A percentile compares a stretch with the other conserved stretches of the same genome.
Conservation (phyloP, 2,888 invertebrate species). For the Ecliptopera silaceata region DNA sequence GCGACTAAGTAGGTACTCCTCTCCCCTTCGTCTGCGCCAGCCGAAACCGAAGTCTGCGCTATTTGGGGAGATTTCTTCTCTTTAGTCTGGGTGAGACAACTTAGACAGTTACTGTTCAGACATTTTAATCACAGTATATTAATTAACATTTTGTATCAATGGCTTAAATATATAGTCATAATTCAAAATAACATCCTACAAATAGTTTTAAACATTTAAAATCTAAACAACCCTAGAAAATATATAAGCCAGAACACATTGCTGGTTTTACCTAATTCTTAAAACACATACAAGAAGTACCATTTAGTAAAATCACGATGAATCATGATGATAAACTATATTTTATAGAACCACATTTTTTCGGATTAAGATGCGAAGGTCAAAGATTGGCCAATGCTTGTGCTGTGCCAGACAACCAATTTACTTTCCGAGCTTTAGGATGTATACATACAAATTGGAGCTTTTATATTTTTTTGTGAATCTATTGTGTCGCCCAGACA, state of each 20-base stretch:
- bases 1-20: constrained; percentile 57
- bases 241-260: no score
- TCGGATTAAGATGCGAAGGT: background rate
- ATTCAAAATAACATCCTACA: no score
- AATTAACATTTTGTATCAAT: no score
- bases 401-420: constrained; percentile 6
- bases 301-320: background rate
- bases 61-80: no score
- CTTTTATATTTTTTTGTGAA: constrained; percentile 37
- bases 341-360: background rate
- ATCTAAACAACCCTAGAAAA: no score
- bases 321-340: background rate
- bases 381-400: background rate
- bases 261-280: no score
- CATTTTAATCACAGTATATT: no score
- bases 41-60: constrained; percentile 41
- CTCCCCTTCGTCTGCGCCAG: constrained; percentile 50
- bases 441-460: constrained; percentile 15
- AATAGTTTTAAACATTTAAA: no score
- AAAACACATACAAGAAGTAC: background rate
- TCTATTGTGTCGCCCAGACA: constrained; percentile 61
- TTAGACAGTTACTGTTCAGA: no score
- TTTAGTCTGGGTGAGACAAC: no score
- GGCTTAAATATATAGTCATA: no score
- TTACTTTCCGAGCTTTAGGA: constrained; percentile 4